phyloP scores from a whole-genome alignment of 2,797 vertebrate species.

The Carcharodon carcharias region DNA sequence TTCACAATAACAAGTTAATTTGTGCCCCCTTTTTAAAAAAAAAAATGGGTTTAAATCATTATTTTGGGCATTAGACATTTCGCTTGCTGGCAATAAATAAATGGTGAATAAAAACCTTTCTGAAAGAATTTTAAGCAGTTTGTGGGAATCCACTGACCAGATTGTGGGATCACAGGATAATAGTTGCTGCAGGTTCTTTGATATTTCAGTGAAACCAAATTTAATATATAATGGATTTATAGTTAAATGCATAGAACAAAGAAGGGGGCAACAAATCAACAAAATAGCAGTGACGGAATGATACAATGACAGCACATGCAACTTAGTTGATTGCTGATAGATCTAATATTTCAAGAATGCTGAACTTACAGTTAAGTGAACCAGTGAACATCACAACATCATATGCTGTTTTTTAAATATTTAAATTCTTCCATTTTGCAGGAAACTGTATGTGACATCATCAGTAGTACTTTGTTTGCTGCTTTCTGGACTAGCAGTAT shows the following conservation, averaged over 20 bases:
- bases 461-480: conserved; percentile 84
- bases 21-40: background rate
- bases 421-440: conserved; percentile 46
- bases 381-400: background rate
- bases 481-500: conserved; percentile 85
- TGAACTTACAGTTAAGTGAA: background rate
- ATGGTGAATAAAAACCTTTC: background rate
- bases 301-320: background rate
- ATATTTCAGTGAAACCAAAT: background rate
- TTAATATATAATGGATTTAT: background rate
- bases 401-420: background rate
- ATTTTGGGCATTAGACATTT: background rate
- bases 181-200: background rate
- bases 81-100: background rate
- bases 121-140: background rate
- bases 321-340: background rate
- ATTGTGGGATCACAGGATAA: background rate
- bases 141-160: background rate
- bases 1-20: background rate
- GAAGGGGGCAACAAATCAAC: background rate
- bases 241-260: background rate
- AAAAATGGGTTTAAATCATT: background rate
- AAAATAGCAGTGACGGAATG: background rate
- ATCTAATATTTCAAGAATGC: background rate
- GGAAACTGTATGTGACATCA: conserved; percentile 90